Evolutionary conservation across 1,140 invertebrate species (phyloP), one percentile per base, ranked within the genome.

Genomic region (Panagrolaimus sp.): DNA sequence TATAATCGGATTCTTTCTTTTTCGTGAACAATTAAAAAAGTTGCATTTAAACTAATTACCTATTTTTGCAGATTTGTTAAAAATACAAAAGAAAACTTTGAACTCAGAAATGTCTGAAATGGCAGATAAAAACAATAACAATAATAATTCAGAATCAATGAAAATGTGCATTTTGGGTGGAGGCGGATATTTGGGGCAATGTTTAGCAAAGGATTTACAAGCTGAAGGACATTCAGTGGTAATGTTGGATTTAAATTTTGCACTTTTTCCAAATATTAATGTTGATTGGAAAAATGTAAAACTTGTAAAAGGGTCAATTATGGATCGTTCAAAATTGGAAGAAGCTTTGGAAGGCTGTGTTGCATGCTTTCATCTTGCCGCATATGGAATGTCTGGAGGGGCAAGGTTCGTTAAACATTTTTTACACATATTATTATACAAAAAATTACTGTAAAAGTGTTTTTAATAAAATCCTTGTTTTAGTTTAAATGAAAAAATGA

Each of bases 351-450:
- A 38, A 24, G 75, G 72, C 8, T 71, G 72, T 52, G 73, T 78
- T 66, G 75, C 75, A 6, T 76, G 75, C 45, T 76, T 76, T 63
- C 75, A 76, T 64, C 47, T 76, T 17, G 75, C 75, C 28, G 75
- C 72, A 3, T 76, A 76, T 48, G 75, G 75, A 21, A 76, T 76
- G 68, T 63, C 38, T 44, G 75, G 75, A 1, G 76, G 75, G 0
- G 58, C 75, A 21, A 38, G 32, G n/a, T n/a, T 76, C 75, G 58
- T 76, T 76, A 44, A 44, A 32, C 44, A 24, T 32, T 48, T 48
- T 17, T 8, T n/a, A 63, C 43, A 24, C 32, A 24, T 74, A 7
- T 10, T 75, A 26, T 12, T 64, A 9, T n/a, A n/a, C n/a, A n/a
- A n/a, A n/a, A n/a, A 7, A 38, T 38, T 38, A 38, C 32, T 38